phyloP scores from a whole-genome alignment of 2,113 vertebrate species.

The Ciconia maguari region DNA sequence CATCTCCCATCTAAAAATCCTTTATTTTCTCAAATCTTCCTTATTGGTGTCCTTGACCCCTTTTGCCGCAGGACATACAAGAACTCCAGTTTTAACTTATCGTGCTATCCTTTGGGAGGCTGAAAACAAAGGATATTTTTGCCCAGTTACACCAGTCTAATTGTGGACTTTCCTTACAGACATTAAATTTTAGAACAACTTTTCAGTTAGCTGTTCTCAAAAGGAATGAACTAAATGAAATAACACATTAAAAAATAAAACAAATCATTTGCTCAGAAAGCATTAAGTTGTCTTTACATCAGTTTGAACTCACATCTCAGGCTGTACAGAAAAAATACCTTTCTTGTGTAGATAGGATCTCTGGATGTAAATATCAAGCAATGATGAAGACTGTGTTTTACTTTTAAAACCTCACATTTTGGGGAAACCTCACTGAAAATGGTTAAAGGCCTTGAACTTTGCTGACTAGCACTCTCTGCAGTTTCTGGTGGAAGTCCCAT shows the following conservation, averaged over 20 bases:
- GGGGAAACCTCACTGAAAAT: not conserved
- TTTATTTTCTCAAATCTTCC: not conserved
- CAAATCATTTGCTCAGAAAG: not conserved
- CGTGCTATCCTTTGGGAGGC: not conserved
- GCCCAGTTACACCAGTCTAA: not conserved
- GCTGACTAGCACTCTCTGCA: not conserved
- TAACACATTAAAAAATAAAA: not conserved
- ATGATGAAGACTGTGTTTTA: not conserved
- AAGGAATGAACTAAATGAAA: not conserved
- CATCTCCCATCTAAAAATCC: not conserved
- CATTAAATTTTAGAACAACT: not conserved
- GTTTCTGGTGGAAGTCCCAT: not conserved
- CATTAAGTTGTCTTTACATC: not conserved
- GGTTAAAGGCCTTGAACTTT: not conserved
- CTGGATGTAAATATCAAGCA: not conserved
- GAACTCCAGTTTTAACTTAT: not conserved
- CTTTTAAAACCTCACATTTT: not conserved
- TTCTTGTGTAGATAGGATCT: not conserved
- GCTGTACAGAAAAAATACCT: not conserved
- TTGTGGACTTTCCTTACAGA: not conserved
- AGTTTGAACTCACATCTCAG: not conserved
- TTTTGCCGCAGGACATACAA: not conserved
- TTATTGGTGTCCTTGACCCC: fast-evolving
- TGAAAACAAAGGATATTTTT: not conserved
- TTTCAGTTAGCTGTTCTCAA: not conserved